Evolutionary conservation across 2,888 invertebrate genomes (phyloP).

Genomic region (Drosophila subquinaria): DNA sequence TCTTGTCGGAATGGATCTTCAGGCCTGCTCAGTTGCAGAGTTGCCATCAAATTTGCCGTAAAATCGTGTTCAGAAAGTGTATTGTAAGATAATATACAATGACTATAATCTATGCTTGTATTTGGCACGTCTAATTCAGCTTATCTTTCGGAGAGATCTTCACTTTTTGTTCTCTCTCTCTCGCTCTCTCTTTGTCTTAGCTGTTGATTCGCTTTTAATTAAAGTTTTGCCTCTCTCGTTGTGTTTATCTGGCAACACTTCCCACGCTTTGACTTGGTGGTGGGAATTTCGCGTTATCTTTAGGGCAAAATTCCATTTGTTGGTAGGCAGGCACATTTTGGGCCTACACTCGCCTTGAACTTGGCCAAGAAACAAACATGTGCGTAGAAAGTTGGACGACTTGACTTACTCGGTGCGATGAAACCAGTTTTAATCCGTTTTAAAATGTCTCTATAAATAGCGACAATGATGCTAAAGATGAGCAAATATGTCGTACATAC

Average conservation of each 20-base stretch:
- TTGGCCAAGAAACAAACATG: constrained; percentile 34
- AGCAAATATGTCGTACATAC: constrained; percentile 26
- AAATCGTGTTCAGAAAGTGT: constrained; percentile 27
- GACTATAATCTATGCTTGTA: constrained; percentile 13
- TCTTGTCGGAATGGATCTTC: constrained; percentile 8
- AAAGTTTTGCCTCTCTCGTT: constrained; percentile 22
- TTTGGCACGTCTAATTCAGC: constrained; percentile 23
- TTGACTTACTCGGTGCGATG: neutral
- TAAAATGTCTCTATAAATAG: constrained; percentile 31
- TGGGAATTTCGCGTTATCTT: constrained; percentile 40
- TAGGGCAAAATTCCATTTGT: constrained; percentile 56
- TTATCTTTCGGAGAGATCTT: constrained; percentile 55
- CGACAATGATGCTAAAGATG: constrained; percentile 38
- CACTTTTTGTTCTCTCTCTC: constrained; percentile 11
- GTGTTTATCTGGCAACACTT: constrained; percentile 47
- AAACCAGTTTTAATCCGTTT: constrained; percentile 36
- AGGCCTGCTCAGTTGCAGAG: constrained; percentile 3
- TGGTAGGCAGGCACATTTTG: constrained; percentile 15
- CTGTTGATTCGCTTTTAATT: constrained; percentile 59
- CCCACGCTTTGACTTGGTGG: constrained; percentile 60
- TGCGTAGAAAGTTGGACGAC: constrained; percentile 64
- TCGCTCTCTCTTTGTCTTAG: constrained; percentile 19
- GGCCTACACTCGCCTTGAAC: constrained; percentile 43
- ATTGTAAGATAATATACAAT: constrained; percentile 8
- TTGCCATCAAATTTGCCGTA: constrained; percentile 22